Conservation (phyloP, 2,113 vertebrate genomes). For the Nipponia nippon region DNA sequence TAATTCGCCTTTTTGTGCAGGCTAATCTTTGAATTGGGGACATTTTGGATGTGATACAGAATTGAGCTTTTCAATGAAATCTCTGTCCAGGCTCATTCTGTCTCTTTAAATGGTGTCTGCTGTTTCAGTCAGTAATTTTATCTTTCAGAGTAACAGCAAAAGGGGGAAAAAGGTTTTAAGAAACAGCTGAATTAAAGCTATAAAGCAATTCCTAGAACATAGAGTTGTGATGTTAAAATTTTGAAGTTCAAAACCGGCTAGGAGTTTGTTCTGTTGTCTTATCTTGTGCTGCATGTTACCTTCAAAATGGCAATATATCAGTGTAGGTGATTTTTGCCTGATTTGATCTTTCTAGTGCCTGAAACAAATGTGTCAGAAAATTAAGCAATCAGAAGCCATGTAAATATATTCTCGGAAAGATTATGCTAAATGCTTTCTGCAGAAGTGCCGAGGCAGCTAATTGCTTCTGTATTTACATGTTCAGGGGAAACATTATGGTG, state of each 20-base stretch:
- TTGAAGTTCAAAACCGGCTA: constrained; percentile 1
- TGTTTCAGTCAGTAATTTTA: constrained; percentile 15
- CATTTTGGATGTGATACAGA: neutral
- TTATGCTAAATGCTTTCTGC: constrained; percentile 46
- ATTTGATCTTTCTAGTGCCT: constrained; percentile 6
- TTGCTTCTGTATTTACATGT: constrained; percentile 50
- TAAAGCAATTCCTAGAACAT: neutral
- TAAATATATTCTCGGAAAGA: constrained; percentile 53
- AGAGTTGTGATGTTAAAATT: neutral
- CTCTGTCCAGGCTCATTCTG: constrained; percentile 46
- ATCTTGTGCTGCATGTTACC: neutral
- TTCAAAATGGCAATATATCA: neutral
- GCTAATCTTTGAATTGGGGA: constrained; percentile 10
- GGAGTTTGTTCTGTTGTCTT: neutral
- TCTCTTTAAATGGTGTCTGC: constrained; percentile 26
- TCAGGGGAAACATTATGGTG: constrained; percentile 52
- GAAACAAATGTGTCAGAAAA: constrained; percentile 46
- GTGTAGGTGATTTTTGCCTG: neutral
- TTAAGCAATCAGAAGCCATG: constrained; percentile 33
- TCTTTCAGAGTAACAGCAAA: constrained; percentile 28
- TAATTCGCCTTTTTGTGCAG: constrained; percentile 21
- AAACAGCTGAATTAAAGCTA: neutral
- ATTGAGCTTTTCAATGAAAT: constrained; percentile 43
- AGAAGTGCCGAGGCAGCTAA: constrained; percentile 48
- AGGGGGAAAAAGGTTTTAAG: neutral